Evolutionary conservation across 2,113 vertebrate genomes (phyloP).

Genomic region (Callithrix jacchus): DNA sequence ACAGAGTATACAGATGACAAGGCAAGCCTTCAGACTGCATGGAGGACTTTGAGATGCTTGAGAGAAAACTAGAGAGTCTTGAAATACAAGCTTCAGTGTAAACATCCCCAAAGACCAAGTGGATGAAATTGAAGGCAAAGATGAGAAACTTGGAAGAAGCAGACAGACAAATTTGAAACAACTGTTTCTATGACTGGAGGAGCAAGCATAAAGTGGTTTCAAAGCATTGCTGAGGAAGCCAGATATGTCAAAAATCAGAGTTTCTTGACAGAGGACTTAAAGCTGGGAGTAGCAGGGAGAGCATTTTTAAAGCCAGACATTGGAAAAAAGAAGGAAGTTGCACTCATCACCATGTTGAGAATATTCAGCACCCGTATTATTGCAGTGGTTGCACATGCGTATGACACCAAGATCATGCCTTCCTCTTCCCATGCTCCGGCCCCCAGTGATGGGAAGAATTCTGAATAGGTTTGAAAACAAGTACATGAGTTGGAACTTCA

Average conservation of each 20-base stretch:
- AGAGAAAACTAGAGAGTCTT: constrained; percentile 71
- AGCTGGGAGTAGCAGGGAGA: background rate
- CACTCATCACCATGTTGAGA: constrained; percentile 49
- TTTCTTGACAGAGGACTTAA: constrained; percentile 55
- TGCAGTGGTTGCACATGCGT: background rate
- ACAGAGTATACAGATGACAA: constrained; percentile 70
- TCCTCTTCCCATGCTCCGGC: rapidly evolving
- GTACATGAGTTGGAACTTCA: constrained; percentile 7
- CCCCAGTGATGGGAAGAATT: background rate
- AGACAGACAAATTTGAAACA: constrained; percentile 78
- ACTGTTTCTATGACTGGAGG: constrained; percentile 67
- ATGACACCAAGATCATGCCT: background rate
- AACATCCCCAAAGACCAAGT: constrained; percentile 72
- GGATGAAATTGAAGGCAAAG: constrained; percentile 70
- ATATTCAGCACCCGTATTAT: background rate
- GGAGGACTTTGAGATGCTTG: constrained; percentile 55
- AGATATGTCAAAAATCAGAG: constrained; percentile 58
- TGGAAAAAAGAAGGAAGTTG: constrained; percentile 25
- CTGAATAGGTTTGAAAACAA: constrained; percentile 51
- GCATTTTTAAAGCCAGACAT: constrained; percentile 18
- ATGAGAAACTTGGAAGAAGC: constrained; percentile 71
- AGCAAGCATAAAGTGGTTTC: constrained; percentile 38
- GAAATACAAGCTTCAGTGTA: constrained; percentile 69
- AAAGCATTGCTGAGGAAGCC: constrained; percentile 63
- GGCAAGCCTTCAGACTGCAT: constrained; percentile 35